These are phyloP conservation scores for Thalassarche chlororhynchos DNA, from an alignment of 2,113 vertebrate genomes.

Conservation along the genomic window DNA sequence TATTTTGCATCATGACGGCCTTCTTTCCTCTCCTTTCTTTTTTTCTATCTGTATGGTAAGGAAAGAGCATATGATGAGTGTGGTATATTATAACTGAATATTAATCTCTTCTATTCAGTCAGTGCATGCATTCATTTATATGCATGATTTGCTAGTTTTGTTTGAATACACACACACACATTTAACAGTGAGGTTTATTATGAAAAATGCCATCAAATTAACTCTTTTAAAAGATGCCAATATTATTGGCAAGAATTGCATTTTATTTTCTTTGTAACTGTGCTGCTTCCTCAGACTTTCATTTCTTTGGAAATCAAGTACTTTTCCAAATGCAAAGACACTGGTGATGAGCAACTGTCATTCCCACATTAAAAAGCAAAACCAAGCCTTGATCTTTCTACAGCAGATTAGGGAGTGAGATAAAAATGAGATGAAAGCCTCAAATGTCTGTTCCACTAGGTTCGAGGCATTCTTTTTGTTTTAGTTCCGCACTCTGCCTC, in stretches of 20 bases:
- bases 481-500: conserved; percentile 80
- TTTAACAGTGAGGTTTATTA: conserved; percentile 60
- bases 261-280: conserved; percentile 64
- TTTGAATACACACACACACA: conserved; percentile 68
- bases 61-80: conserved; percentile 52
- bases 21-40: background rate
- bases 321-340: conserved; percentile 57
- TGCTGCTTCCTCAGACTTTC: conserved; percentile 35
- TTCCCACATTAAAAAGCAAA: conserved; percentile 64
- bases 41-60: conserved; percentile 5
- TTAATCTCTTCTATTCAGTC: conserved; percentile 68
- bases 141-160: conserved; percentile 72
- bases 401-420: conserved; percentile 56
- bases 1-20: conserved; percentile 40
- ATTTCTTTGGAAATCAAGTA: conserved; percentile 45
- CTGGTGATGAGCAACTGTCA: conserved; percentile 57
- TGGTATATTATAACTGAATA: conserved; percentile 60
- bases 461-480: conserved; percentile 81
- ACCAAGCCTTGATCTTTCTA: conserved; percentile 62
- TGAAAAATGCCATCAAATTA: conserved; percentile 71
- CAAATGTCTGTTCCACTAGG: conserved; percentile 87
- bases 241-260: conserved; percentile 63
- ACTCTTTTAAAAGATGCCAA: conserved; percentile 67
- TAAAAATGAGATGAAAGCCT: conserved; percentile 71
- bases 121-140: conserved; percentile 66